Base-by-base conservation (phyloP, 2,797 vertebrate species). In the Hephaestus fuliginosus region DNA sequence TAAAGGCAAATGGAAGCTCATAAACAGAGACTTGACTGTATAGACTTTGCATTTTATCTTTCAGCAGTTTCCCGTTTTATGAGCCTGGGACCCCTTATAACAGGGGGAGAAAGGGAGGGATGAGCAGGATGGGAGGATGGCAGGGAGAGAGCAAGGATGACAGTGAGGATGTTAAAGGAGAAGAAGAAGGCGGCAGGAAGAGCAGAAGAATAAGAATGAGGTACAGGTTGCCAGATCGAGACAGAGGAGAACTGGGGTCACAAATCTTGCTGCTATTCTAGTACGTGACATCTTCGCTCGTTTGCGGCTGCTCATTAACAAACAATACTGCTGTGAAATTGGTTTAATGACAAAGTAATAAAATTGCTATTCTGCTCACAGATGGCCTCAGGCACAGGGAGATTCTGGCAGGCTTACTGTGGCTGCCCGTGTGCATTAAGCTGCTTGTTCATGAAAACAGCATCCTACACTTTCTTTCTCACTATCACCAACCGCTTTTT, bases 261-360 rank as follows among this genome's bases (percentile, higher is more conserved):
- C 98, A 99, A 98, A 99, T 98, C 98, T 98, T 95, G 96, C 97
- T 95, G 97, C 97, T 97, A 97, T 98, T 99, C 97, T 96, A 97
- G 96, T 96, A 96, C 96, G 96, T 98, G 98, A 98, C 98, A 98
- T 97, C 97, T 97, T 96, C 91, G 94, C 98, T 99, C 97, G 97
- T 99, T 99, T 98, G 97, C 95, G 95, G 97, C 97, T 98, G 97
- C 97, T 99, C 98, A 98, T 99, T 99, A 99, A 99, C 98, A 99
- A 99, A 99, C 98, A 99, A 99, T 98, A 98, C 97, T 97, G 98
- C 97, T 98, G 98, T 98, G 98, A 99, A 99, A 99, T 99, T 99
- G 98, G 97, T 99, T 99, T 99, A 99, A 99, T 99, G 98, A 98
- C 98, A 99, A 98, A 98, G 98, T 99, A 98, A 99, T 99, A 99